Evolutionary conservation across 2,113 vertebrate genomes (phyloP).

Genomic region (Lamprotornis superbus): DNA sequence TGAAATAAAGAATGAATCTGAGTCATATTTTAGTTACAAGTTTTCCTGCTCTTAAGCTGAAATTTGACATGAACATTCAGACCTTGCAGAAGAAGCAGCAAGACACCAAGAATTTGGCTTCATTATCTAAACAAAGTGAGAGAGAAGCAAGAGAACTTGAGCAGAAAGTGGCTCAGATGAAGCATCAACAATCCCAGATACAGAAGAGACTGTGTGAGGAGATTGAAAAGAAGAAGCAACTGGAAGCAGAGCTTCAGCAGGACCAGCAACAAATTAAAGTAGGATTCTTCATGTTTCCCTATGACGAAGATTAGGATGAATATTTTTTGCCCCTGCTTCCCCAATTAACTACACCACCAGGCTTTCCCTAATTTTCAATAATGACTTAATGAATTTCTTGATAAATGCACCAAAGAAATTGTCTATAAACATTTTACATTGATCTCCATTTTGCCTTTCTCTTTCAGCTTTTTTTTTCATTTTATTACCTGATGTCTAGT

Average conservation of each 20-base stretch:
- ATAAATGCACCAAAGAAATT: background rate
- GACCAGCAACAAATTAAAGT: constrained; percentile 80
- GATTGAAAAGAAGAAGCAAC: constrained; percentile 67
- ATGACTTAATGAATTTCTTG: background rate
- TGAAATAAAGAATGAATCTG: background rate
- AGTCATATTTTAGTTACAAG: background rate
- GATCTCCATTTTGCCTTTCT: background rate
- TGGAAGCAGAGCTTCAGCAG: constrained; percentile 73
- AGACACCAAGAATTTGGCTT: constrained; percentile 76
- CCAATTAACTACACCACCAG: background rate
- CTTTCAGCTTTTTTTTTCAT: background rate
- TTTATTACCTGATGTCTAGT: background rate
- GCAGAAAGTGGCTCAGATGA: constrained; percentile 83
- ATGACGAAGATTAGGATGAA: background rate
- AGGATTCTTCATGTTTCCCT: constrained; percentile 13
- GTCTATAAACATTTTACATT: background rate
- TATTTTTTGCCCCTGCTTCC: background rate
- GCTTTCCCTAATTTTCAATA: background rate
- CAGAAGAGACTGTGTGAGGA: constrained; percentile 76
- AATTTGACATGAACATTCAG: constrained; percentile 52
- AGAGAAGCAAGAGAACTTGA: constrained; percentile 76
- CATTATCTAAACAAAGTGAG: constrained; percentile 78
- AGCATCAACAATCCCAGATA: constrained; percentile 75
- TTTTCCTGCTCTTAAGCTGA: constrained; percentile 15
- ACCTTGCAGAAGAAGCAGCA: constrained; percentile 76